Evolutionary conservation across 2,888 invertebrate genomes (phyloP), one percentile per base, ranked within the genome.

Genomic region (Eumacrocentrus americanus): DNA sequence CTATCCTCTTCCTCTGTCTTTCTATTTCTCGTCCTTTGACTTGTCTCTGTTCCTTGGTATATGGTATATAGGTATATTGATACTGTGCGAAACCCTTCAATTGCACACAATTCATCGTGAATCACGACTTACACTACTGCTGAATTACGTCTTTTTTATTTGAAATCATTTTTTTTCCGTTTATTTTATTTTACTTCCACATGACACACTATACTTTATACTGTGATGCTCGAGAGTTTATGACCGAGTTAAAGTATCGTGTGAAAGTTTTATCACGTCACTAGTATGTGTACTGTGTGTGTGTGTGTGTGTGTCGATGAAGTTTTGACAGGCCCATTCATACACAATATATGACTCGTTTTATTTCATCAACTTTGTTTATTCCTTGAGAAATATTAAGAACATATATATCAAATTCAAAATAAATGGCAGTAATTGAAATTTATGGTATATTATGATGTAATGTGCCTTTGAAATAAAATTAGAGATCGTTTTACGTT

Each of bases 1-100:
- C 57, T 54, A n/a, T 52, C 40, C 34, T 22, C 38, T 40, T 12
- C 35, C 47, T 37, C 2, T 35, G 11, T 38, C 22, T 14, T 16
- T 16, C 46, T 42, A 38, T 23, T 20, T 47, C 25, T 48, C 52
- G 11, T 34, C 6, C 34, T 50, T 29, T 16, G 18, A 3, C n/a
- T 46, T 53, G 14, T 54, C 47, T n/a, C n/a, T n/a, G n/a, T n/a
- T n/a, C n/a, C n/a, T n/a, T n/a, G n/a, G n/a, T n/a, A n/a, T n/a
- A n/a, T n/a, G n/a, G n/a, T 55, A 25, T 25, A 29, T 14, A 48
- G 25, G 7, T 40, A 4, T 6, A 14, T 18, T 14, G 3, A 3
- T 40, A 16, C 38, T 35, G 35, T 35, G 9, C n/a, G 16, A 46
- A 12, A 23, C 12, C 14, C 12, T 46, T 25, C 46, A 25, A 23